Percentiles rank a stretch among this genome's conserved stretches.
phyloP scores from a whole-genome alignment of 2,888 invertebrate species.

The Dilophus febrilis region DNA sequence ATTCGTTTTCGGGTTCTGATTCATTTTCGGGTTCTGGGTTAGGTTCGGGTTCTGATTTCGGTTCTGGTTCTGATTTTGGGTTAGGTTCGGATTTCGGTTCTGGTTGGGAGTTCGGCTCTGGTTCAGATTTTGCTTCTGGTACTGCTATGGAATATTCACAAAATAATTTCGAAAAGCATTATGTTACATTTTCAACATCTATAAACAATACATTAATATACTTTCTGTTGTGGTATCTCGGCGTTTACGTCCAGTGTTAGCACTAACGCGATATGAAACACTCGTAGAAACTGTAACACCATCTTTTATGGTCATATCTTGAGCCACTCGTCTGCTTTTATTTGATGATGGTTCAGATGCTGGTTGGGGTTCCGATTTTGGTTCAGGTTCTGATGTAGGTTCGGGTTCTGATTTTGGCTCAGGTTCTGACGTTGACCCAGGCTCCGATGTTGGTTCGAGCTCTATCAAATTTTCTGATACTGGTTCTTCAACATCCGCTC shows the following conservation, averaged over 20 bases:
- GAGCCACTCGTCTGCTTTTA: constrained; percentile 38
- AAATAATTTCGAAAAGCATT: too few species aligned
- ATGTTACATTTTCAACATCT: too few species aligned
- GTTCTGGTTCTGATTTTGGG: constrained; percentile 32
- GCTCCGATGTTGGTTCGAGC: constrained; percentile 27
- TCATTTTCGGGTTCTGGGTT: constrained; percentile 31
- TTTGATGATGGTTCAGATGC: constrained; percentile 13
- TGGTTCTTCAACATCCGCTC: constrained; percentile 18
- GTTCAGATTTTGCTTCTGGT: constrained; percentile 27
- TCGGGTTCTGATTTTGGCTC: constrained; percentile 28
- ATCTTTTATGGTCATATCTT: constrained; percentile 32
- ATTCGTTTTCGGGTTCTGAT: constrained; percentile 30
- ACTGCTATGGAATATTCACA: too few species aligned
- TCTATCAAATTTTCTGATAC: background rate
- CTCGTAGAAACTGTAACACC: constrained; percentile 64
- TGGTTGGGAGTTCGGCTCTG: constrained; percentile 31
- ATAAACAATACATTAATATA: too few species aligned
- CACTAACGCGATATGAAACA: constrained; percentile 61
- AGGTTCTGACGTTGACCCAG: constrained; percentile 29
- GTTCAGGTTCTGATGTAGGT: constrained; percentile 16
- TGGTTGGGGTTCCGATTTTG: constrained; percentile 17
- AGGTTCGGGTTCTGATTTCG: constrained; percentile 29
- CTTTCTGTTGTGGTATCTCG: constrained; percentile 4
- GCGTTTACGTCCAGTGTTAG: constrained; percentile 23
- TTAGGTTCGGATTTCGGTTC: constrained; percentile 27